phyloP scores from a whole-genome alignment of 2,113 vertebrate species.

The Ictalurus furcatus region DNA sequence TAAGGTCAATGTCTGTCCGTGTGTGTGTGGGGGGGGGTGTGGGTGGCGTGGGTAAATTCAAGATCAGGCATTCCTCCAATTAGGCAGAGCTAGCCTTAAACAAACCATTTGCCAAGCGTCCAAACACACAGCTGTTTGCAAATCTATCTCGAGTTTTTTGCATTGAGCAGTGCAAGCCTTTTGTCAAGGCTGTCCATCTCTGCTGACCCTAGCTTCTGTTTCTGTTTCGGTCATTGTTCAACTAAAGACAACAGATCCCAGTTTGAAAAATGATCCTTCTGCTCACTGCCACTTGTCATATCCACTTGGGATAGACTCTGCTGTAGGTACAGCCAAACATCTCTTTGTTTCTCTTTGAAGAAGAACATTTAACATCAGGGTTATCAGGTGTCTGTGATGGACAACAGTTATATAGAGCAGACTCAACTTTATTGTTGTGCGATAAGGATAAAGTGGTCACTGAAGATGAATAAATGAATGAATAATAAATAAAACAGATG shows the following conservation, averaged over 20 bases:
- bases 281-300: conserved; percentile 28
- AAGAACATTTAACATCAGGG: not conserved
- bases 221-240: conserved; percentile 30
- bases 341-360: not conserved
- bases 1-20: conserved; percentile 11
- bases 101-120: conserved; percentile 44
- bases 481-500: not conserved
- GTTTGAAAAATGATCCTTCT: conserved; percentile 37
- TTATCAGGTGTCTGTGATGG: conserved; percentile 28
- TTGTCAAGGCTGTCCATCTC: conserved; percentile 41
- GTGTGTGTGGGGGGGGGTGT: not conserved
- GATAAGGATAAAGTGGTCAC: not conserved
- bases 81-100: conserved; percentile 21
- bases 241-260: conserved; percentile 18
- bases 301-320: conserved; percentile 5
- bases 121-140: conserved; percentile 57
- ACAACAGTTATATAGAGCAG: not conserved
- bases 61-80: conserved; percentile 28
- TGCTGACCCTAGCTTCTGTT: conserved; percentile 46
- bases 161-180: conserved; percentile 45
- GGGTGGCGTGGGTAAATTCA: not conserved
- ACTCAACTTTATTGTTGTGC: not conserved
- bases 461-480: not conserved
- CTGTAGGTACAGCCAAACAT: not conserved
- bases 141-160: conserved; percentile 51